These are phyloP conservation scores for Autographa pulchrina DNA, from an alignment of 2,888 invertebrate genomes.

Conservation along the genomic window DNA sequence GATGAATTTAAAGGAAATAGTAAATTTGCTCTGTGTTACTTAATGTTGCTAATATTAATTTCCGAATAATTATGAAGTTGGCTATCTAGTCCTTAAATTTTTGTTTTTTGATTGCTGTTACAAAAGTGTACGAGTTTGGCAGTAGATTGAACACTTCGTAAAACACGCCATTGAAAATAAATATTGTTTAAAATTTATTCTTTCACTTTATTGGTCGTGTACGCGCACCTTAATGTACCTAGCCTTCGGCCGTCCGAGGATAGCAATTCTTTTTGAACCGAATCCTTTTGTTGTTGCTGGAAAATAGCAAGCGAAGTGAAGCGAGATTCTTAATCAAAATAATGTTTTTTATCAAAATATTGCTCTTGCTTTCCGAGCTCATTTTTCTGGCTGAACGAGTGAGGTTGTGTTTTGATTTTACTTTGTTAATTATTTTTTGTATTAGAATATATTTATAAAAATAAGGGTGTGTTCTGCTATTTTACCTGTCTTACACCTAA, in stretches of 20 bases:
- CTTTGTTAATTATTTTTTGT: background rate
- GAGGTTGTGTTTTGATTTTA: background rate
- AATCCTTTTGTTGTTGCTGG: conserved; percentile 56
- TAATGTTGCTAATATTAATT: too few species aligned
- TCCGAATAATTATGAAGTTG: too few species aligned
- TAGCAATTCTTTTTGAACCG: conserved; percentile 50
- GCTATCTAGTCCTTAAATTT: too few species aligned
- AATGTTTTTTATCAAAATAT: conserved; percentile 40
- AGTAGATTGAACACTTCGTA: background rate
- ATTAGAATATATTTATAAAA: too few species aligned
- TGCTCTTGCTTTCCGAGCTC: background rate
- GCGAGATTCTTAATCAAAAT: conserved; percentile 45
- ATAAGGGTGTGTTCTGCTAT: too few species aligned
- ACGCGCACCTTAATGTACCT: conserved; percentile 12
- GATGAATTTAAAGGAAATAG: too few species aligned
- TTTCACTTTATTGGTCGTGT: background rate
- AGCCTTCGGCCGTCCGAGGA: conserved; percentile 44
- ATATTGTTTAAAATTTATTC: background rate
- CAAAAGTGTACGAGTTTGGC: too few species aligned
- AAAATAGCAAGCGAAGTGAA: conserved; percentile 45
- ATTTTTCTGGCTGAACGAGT: background rate
- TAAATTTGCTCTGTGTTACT: too few species aligned
- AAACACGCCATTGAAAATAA: background rate
- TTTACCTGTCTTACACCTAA: too few species aligned
- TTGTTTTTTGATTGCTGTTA: too few species aligned